These are phyloP conservation scores for Strix uralensis DNA, from an alignment of 2,113 vertebrate genomes.

Conservation along the genomic window DNA sequence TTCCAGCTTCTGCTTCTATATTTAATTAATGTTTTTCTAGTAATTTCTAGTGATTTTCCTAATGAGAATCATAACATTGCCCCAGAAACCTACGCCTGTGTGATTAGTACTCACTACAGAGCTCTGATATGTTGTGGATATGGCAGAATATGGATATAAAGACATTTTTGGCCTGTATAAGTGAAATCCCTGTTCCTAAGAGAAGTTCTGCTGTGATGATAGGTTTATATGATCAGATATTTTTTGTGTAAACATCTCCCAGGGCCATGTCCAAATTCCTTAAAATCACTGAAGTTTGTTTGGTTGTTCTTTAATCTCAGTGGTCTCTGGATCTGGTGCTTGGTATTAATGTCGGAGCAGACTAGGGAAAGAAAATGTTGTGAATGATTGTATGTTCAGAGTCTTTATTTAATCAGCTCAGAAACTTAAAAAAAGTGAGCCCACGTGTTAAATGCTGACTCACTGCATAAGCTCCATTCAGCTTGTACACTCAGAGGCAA, in stretches of 20 bases:
- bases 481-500: background rate
- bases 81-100: background rate
- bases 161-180: background rate
- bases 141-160: background rate
- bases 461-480: background rate
- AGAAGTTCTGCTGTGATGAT: background rate
- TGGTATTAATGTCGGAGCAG: background rate
- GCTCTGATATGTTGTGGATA: background rate
- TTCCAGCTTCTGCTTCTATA: background rate
- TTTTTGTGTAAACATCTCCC: background rate
- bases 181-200: background rate
- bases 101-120: background rate
- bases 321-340: background rate
- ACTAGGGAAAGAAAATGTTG: background rate
- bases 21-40: background rate
- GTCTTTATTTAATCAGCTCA: background rate
- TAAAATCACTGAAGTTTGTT: background rate
- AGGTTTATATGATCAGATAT: background rate
- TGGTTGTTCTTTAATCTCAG: background rate
- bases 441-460: background rate
- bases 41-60: background rate
- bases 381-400: background rate
- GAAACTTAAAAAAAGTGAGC: background rate
- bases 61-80: background rate
- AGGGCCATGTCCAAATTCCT: background rate